Evolutionary conservation across 1,140 invertebrate species (phyloP), one percentile per base, ranked within the genome.

Genomic region (Antheraea pernyi): DNA sequence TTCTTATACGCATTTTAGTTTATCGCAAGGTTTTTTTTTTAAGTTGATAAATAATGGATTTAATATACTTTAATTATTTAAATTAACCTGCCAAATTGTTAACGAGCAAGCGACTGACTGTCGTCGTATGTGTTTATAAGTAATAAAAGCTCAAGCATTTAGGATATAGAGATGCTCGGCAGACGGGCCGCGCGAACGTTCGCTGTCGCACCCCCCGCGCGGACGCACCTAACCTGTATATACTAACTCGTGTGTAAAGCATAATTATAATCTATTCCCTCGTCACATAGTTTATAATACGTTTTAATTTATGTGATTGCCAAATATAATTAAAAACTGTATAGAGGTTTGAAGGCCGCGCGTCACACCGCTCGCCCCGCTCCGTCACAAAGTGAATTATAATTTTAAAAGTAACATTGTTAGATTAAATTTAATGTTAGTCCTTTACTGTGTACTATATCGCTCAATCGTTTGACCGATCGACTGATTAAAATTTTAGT

Each of bases 341-440:
- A 87, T 83, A 91, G 88, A 83, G 82, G 78, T 69, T 74, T 59
- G 67, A 69, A 79, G 77, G 79, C 74, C 72, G 67, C 78, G 73
- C 37, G 72, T 70, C 80, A 80, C 80, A n/a, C 72, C 83, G 84
- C 74, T 66, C 80, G 73, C 77, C 66, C 72, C 70, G 80, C 82
- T 73, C 82, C 84, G 74, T 76, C 76, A 78, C 83, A 80, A 85
- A 82, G 86, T 89, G 87, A 88, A 88, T 61, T 92, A 91, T 90
- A 84, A 89, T 92, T 91, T 92, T 30, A 30, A 90, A 92, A 88
- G 82, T 91, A 90, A 91, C 86, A 89, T 83, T 91, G 86, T 90
- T 92, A 91, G 90, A 91, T 92, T 92, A 92, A 91, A 91, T 91
- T 91, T 92, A 92, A 92, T 92, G 77, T 92, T 92, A 91, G 90